A percentile compares a stretch with the other conserved stretches of the same genome.
phyloP scores from a whole-genome alignment of 30 jellyfish, hydroid and myxozoan species.

The Hydra vulgaris region DNA sequence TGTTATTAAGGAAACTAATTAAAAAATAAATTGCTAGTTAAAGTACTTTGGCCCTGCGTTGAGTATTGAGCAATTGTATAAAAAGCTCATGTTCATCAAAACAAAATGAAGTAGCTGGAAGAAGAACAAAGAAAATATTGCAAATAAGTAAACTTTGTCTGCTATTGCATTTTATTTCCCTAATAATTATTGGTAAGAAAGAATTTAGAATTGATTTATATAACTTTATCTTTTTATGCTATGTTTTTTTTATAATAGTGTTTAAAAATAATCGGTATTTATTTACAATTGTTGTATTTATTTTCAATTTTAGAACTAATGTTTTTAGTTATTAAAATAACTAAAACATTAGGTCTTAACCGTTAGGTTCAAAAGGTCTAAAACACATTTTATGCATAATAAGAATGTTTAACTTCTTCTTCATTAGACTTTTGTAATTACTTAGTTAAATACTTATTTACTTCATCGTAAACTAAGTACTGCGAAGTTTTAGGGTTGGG shows the following conservation, averaged over 20 bases:
- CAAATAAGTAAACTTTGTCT: neutral
- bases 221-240: neutral
- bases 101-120: neutral
- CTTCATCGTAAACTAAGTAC: too few relatives aligned
- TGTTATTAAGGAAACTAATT: neutral
- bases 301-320: too few relatives aligned
- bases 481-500: too few relatives aligned
- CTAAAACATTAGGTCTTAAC: too few relatives aligned
- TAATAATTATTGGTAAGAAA: neutral
- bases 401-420: too few relatives aligned
- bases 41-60: neutral
- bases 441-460: too few relatives aligned
- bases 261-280: too few relatives aligned
- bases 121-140: too few relatives aligned
- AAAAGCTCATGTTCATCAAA: neutral
- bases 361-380: too few relatives aligned
- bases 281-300: neutral
- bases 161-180: neutral
- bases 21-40: neutral
- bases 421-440: too few relatives aligned
- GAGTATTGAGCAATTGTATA: neutral
- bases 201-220: neutral
- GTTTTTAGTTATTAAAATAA: too few relatives aligned
- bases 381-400: too few relatives aligned
- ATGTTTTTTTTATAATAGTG: neutral